These are phyloP conservation scores for Phymanthus crucifer DNA, from an alignment of 92 coral and sea anemone genomes.

Conservation along the genomic window DNA sequence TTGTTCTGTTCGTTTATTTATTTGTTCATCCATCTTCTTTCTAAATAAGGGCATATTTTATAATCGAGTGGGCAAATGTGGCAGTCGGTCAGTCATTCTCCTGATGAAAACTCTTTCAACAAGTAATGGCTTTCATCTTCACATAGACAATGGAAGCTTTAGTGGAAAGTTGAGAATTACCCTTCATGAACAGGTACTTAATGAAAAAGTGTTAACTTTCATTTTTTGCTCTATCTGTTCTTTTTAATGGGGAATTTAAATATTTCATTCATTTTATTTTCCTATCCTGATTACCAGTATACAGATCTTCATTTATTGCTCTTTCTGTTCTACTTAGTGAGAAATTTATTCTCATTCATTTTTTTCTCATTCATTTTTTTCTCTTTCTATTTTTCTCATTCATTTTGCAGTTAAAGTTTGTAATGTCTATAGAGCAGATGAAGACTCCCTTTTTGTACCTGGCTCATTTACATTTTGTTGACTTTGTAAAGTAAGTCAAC, in stretches of 20 bases:
- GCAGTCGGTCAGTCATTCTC: constrained; percentile 74
- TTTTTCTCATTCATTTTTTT: constrained; percentile 23
- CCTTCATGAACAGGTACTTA: constrained; percentile 46
- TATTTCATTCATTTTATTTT: neutral
- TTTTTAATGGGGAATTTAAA: neutral
- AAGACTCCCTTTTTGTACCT: constrained; percentile 71
- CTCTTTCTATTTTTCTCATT: neutral
- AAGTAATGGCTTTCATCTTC: constrained; percentile 46
- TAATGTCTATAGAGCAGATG: constrained; percentile 52
- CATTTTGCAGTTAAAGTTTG: constrained; percentile 47
- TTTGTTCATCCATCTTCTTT: neutral
- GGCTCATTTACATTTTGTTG: constrained; percentile 70
- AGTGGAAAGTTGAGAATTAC: constrained; percentile 9
- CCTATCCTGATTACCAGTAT: neutral
- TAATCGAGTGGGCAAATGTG: constrained; percentile 97
- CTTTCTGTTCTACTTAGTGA: too few relatives aligned
- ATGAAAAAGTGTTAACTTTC: neutral
- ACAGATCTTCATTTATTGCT: too few relatives aligned
- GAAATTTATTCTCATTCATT: neutral
- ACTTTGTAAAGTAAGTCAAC: constrained; percentile 68
- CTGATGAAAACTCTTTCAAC: constrained; percentile 50
- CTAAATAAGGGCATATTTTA: constrained; percentile 76
- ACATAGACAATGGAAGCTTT: constrained; percentile 26
- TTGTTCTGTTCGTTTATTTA: neutral
- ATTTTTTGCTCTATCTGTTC: neutral